Evolutionary conservation across 1,140 invertebrate species (phyloP), one percentile per base, ranked within the genome.

Genomic region (Saxidomus purpurata): DNA sequence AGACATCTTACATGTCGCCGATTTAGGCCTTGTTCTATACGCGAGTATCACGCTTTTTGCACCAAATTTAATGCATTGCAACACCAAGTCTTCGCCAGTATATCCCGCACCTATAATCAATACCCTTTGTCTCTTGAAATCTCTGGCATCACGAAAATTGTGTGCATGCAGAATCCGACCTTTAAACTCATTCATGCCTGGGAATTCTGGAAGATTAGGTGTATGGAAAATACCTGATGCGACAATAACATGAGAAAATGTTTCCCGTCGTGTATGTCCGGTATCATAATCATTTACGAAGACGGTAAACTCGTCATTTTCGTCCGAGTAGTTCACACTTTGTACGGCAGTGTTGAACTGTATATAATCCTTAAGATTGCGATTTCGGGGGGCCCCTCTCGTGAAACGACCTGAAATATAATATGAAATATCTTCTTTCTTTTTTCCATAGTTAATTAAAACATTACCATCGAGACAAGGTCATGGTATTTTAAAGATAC

Each of bases 91-190:
- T n/a, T 82, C 83, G 0, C 83, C 89, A 9, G 89, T 86, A 49
- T 69, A 87, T 36, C 76, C 63, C 0, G 40, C 31, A 0, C 89
- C 89, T 9, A 90, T 67, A 0, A 87, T n/a, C 36, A 90, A 43
- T 11, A 90, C 6, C 0, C 49, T 40, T 83, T 90, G 76, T 25
- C 40, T 67, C 63, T 86, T 87, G 63, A 82, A 90, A n/a, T 81
- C 52, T 8, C 22, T 52, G 0, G 55, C 71, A 36, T 90, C 43
- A 9, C 77, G 38, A 25, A 90, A 82, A 31, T 90, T 77, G 36
- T 90, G 89, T 1, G 76, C 43, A 38, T 90, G 89, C n/a, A 90
- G 22, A 15, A 90, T 47, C 19, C 83, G 25, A n/a, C 89, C 89
- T 40, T 17, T 17, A 74, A 87, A 90, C 0, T 49, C 61, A 67